phyloP scores from a whole-genome alignment of 2,113 vertebrate species.

The Syngnathoides biaculeatus region DNA sequence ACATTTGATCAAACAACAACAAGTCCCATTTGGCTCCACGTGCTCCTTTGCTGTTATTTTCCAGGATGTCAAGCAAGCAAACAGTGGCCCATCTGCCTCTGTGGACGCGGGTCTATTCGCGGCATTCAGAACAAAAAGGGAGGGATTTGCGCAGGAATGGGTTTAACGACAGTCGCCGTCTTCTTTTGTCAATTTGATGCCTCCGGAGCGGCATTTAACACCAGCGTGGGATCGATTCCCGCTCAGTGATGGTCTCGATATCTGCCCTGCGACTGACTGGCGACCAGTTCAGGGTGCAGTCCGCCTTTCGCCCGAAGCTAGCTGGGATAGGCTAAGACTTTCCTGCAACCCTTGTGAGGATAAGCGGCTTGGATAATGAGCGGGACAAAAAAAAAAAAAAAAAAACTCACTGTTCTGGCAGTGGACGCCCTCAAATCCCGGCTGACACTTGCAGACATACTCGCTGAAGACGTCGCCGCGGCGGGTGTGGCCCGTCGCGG shows the following conservation, averaged over 20 bases:
- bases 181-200: neutral
- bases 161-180: neutral
- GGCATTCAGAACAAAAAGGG: too few species aligned
- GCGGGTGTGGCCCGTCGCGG: constrained; percentile 52
- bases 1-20: constrained; percentile 41
- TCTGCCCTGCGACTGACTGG: too few species aligned
- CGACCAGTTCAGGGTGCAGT: too few species aligned
- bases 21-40: constrained; percentile 13
- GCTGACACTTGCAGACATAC: constrained; percentile 83
- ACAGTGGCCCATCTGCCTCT: constrained; percentile 51
- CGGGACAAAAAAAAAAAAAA: neutral
- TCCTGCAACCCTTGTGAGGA: too few species aligned
- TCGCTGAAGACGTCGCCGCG: constrained; percentile 84
- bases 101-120: neutral
- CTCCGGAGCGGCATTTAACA: neutral
- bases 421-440: constrained; percentile 80
- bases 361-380: too few species aligned
- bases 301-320: too few species aligned
- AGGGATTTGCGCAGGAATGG: neutral
- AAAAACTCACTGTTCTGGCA: constrained; percentile 86
- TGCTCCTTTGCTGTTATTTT: constrained; percentile 21
- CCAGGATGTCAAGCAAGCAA: constrained; percentile 15
- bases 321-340: too few species aligned
- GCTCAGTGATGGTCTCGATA: too few species aligned
- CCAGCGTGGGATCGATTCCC: too few species aligned